These are phyloP conservation scores for Polyommatus icarus DNA, from an alignment of 2,888 invertebrate genomes.

Conservation along the genomic window DNA sequence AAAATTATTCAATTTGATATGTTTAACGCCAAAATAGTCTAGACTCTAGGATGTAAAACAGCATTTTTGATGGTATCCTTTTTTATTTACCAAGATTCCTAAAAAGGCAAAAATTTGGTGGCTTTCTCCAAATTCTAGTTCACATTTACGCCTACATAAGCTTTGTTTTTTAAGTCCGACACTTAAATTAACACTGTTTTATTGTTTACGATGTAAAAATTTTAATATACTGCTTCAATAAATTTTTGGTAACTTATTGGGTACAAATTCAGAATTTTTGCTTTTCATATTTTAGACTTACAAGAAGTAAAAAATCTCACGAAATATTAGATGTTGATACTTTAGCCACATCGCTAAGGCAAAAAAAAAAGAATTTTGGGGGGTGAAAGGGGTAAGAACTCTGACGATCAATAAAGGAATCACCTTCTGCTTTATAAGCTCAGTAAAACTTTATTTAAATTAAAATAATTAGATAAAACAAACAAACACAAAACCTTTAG, in stretches of 20 bases:
- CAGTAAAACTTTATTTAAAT: not conserved
- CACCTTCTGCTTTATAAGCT: not conserved
- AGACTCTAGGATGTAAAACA: conserved; percentile 4
- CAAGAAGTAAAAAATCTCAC: not conserved
- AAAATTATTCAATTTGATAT: not conserved
- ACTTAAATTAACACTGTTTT: conserved; percentile 4
- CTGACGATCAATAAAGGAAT: no score
- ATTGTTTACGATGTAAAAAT: not conserved
- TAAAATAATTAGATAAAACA: not conserved
- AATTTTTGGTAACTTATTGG: not conserved
- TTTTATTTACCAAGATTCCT: conserved; percentile 4
- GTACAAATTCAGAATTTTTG: not conserved
- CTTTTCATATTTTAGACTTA: not conserved
- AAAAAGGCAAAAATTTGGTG: conserved; percentile 10
- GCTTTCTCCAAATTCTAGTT: conserved; percentile 25
- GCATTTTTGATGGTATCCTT: conserved; percentile 13
- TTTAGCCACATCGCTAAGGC: no score
- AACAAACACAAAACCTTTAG: conserved; percentile 1
- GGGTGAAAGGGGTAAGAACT: not conserved
- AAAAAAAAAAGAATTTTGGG: no score
- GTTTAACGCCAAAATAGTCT: not conserved
- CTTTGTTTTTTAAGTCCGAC: conserved; percentile 1
- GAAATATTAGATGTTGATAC: not conserved
- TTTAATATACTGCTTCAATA: not conserved
- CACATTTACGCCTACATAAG: conserved; percentile 26